A percentile compares a stretch with the other conserved stretches of the same genome.
Evolutionary conservation across 2,888 invertebrate genomes (phyloP).

Genomic region (Alviniconcha strummeri): DNA sequence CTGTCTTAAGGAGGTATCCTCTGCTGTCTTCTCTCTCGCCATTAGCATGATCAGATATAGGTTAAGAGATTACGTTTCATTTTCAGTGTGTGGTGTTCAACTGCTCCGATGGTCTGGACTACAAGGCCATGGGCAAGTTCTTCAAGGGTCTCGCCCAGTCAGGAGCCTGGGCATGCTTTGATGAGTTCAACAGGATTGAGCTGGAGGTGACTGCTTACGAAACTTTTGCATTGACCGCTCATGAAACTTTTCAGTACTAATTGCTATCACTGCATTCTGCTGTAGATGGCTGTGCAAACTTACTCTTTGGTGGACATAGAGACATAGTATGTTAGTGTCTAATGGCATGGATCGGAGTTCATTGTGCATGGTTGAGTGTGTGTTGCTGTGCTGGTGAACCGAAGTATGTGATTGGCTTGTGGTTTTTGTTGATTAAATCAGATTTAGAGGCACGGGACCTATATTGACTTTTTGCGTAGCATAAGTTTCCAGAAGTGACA

Average conservation of each 20-base stretch:
- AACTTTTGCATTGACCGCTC: background rate
- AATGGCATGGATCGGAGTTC: background rate
- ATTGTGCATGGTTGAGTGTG: background rate
- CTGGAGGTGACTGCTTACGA: conserved; percentile 71
- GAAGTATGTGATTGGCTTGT: no score
- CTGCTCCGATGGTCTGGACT: conserved; percentile 73
- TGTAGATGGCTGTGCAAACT: no score
- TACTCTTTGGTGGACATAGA: no score
- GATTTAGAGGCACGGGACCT: no score
- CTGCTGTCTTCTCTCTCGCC: no score
- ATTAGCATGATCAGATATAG: no score
- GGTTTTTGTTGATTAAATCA: no score
- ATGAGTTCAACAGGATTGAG: conserved; percentile 74
- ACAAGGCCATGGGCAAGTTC: conserved; percentile 74
- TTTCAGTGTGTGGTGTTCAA: conserved; percentile 73
- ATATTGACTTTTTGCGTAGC: no score
- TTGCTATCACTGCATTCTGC: no score
- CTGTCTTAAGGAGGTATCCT: no score
- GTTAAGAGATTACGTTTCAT: background rate
- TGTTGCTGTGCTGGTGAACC: background rate
- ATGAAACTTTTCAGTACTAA: background rate
- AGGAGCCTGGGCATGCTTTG: conserved; percentile 74
- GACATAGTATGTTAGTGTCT: no score
- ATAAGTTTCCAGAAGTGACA: no score
- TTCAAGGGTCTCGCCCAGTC: conserved; percentile 74